Evolutionary conservation across 2,797 vertebrate species (phyloP).

Genomic region (Oreonectes daqikongensis): DNA sequence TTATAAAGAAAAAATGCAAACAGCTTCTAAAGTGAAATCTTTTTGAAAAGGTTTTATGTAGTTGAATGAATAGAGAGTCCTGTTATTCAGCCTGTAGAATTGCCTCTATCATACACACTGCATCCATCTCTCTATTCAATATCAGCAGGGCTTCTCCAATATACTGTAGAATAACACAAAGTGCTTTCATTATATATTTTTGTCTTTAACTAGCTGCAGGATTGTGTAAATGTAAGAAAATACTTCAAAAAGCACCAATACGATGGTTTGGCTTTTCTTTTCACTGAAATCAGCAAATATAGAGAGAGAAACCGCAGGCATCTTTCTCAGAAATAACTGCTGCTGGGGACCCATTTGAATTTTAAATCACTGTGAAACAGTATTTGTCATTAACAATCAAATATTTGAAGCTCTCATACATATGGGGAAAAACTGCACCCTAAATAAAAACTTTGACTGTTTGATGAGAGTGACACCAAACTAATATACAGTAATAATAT

Average conservation of each 20-base stretch:
- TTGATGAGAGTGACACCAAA: not conserved
- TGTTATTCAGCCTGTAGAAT: conserved; percentile 70
- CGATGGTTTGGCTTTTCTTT: conserved; percentile 79
- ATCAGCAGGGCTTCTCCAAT: conserved; percentile 78
- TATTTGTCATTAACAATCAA: conserved; percentile 84
- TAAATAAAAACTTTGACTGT: not conserved
- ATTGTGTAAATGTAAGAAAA: conserved; percentile 69
- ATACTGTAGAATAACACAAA: conserved; percentile 81
- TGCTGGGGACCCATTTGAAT: conserved; percentile 79
- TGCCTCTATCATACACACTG: conserved; percentile 45
- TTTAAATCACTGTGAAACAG: conserved; percentile 76
- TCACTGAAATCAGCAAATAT: conserved; percentile 82
- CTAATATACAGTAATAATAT: not conserved
- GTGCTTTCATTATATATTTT: conserved; percentile 74
- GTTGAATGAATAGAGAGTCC: conserved; percentile 68
- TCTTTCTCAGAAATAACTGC: conserved; percentile 70
- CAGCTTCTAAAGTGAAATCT: conserved; percentile 53
- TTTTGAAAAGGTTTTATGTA: conserved; percentile 67
- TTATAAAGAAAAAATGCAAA: conserved; percentile 28
- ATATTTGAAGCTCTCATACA: conserved; percentile 77
- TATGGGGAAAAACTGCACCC: conserved; percentile 13
- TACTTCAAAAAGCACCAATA: conserved; percentile 77
- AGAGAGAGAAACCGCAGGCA: conserved; percentile 68
- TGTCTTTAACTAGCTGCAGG: conserved; percentile 67
- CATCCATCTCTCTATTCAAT: conserved; percentile 66